Base-by-base conservation (phyloP, 2,888 invertebrate species). In the Volucella zonaria region DNA sequence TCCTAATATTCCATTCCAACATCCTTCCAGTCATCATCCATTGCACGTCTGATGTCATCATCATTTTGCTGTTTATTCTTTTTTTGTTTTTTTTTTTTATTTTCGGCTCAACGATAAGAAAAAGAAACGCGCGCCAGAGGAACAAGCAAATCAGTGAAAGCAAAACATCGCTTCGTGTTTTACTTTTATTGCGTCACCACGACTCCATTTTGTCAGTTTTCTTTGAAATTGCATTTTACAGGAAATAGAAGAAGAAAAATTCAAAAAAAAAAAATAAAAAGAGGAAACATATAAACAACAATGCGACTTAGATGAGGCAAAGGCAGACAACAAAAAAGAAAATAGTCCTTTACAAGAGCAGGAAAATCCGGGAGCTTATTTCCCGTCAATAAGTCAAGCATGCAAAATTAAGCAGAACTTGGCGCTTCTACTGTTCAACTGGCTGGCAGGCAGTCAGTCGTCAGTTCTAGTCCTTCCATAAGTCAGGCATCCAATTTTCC, bases 361-460 rank as follows among this genome's bases (percentile, higher is more conserved):
- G 80, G 66, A 61, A 83, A 71, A 83, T 80, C 80, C 71, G 71
- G 80, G 66, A 80, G 83, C 83, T 83, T 83, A 80, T 67, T 83
- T 83, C 75, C 79, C 83, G 80, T 71, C 80, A 83, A 83, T 83
- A 83, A 83, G 83, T 83, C 83, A 80, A 80, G 83, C 83, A 83
- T 83, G 80, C 75, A 83, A 80, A 80, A 83, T 80, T 83, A 83
- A 83, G 83, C 80, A 83, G 66, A 75, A 67, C 70, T 80, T 61
- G 70, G 43, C 66, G 70, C 45, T 78, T 61, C 54, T 71, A 62
- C 31, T 49, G 14, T 51, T 23, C 42, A 64, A 11, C 23, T n/a
- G 12, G 18, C 23, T n/a, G 12, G 18, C 42, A 38, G 42, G 59
- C 61, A 82, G 82, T 74, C 74, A 79, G 78, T 74, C 79, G 31